Base-by-base conservation (phyloP, 2,888 invertebrate genomes). In the Cataglyphis cursor region DNA sequence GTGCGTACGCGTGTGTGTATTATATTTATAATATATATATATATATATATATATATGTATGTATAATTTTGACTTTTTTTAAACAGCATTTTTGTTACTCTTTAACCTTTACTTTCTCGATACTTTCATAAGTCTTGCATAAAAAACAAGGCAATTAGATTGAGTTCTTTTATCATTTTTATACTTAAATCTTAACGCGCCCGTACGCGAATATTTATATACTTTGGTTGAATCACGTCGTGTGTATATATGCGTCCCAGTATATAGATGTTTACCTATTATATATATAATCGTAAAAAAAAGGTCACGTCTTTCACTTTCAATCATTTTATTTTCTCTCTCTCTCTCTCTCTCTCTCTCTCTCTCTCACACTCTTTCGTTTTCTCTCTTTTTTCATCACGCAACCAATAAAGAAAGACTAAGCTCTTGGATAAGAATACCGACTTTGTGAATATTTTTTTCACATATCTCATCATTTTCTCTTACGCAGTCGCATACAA, bases 131-230 rank as follows among this genome's bases (percentile, higher is more conserved):
- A 90, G 92, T 93, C 94, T 92, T 92, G 93, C 94, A 93, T 94
- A 94, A 94, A 94, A 94, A 94, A 94, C 94, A 94, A 94, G 94
- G 94, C 94, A 94, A 94, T 94, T 93, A 93, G 93, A 94, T 93
- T 93, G 93, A 94, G 94, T 93, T 92, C 81, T 24, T 38, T 90
- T 90, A 91, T 93, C 89, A 89, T 93, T 92, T 78, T 78, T 93
- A 93, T 90, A 92, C 89, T 92, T 93, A 92, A 89, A 90, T 84
- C 85, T 92, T 91, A 92, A 41, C 21, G 76, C 90, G 87, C 88
- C 88, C 88, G 87, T 90, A 90, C 89, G 91, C 87, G 87, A 90
- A 89, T 90, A 90, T 89, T 90, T 90, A 87, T 89, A 90, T 70
- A 70, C 75, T 89, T 78, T 84, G 88, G 78, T 86, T 88, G 86